phyloP scores from a whole-genome alignment of 2,888 invertebrate species.

The Phengaris arion region DNA sequence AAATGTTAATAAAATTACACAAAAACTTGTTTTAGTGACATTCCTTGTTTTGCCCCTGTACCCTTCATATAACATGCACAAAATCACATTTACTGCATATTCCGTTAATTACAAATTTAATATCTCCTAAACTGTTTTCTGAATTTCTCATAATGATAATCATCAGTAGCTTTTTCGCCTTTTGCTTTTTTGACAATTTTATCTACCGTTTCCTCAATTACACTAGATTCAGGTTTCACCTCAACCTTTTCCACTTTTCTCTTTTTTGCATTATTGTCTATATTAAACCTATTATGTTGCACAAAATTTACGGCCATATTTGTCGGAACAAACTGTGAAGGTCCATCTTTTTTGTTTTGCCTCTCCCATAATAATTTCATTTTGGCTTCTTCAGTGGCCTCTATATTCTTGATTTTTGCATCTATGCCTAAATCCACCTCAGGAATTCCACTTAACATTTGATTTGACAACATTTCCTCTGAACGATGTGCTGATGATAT shows the following conservation, averaged over 20 bases:
- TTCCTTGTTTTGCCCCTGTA: no score
- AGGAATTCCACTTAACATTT: conserved; percentile 99
- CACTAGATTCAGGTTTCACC: conserved; percentile 58
- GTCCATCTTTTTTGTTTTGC: conserved; percentile 94
- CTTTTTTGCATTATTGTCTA: conserved; percentile 85
- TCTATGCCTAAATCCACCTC: conserved; percentile 99
- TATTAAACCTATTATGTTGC: conserved; percentile 97
- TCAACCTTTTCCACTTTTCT: conserved; percentile 79
- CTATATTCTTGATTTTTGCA: conserved; percentile 98
- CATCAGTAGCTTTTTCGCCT: conserved; percentile 96
- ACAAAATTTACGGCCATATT: conserved; percentile 99
- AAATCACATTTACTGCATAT: not conserved
- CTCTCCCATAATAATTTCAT: conserved; percentile 93
- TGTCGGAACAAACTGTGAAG: conserved; percentile 97
- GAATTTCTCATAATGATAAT: conserved; percentile 97
- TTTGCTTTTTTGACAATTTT: conserved; percentile 82
- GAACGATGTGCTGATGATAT: conserved; percentile 91
- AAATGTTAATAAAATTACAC: no score
- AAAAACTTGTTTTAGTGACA: no score
- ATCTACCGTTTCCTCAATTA: conserved; percentile 70
- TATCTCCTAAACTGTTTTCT: conserved; percentile 96
- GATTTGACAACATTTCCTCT: conserved; percentile 99
- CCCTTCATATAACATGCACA: no score
- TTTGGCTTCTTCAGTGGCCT: conserved; percentile 99
- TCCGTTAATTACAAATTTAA: not conserved